A percentile compares a stretch with the other conserved stretches of the same genome.
phyloP scores from a whole-genome alignment of 1,140 invertebrate genomes.

The Ceratosolen fusciceps region DNA sequence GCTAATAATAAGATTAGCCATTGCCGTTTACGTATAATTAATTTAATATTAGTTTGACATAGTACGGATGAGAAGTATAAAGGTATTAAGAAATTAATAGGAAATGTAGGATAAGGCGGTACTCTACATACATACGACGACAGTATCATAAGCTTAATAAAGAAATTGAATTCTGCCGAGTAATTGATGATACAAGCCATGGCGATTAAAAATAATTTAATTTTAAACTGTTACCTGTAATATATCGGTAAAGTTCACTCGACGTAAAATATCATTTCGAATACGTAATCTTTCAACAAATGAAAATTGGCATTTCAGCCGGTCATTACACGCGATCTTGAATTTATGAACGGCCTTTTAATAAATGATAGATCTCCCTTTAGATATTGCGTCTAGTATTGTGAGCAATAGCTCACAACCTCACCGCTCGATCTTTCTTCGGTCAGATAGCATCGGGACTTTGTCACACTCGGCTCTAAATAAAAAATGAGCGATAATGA shows the following conservation, averaged over 20 bases:
- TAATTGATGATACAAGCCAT: not conserved
- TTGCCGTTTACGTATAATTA: too few relatives aligned
- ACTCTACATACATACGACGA: not conserved
- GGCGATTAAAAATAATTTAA: not conserved
- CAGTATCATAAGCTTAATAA: too few relatives aligned
- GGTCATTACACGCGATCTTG: not conserved
- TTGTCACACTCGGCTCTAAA: conserved; percentile 29
- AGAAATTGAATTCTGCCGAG: not conserved
- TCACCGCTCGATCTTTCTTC: conserved; percentile 40
- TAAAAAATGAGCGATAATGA: conserved; percentile 1
- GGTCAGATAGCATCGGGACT: conserved; percentile 21
- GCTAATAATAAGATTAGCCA: too few relatives aligned
- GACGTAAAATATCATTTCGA: not conserved
- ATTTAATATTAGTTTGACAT: too few relatives aligned
- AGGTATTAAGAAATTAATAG: too few relatives aligned
- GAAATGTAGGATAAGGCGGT: too few relatives aligned
- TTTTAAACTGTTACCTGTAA: not conserved
- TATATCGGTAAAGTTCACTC: not conserved
- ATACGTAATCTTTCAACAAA: conserved; percentile 8
- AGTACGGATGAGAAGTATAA: too few relatives aligned
- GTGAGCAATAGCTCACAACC: conserved; percentile 22
- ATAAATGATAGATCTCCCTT: conserved; percentile 23
- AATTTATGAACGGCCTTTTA: conserved; percentile 4
- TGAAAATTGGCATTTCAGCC: conserved; percentile 5
- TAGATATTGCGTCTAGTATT: not conserved